These are phyloP conservation scores for Myotis vivesi DNA, from an alignment of 2,797 vertebrate genomes.

Conservation along the genomic window DNA sequence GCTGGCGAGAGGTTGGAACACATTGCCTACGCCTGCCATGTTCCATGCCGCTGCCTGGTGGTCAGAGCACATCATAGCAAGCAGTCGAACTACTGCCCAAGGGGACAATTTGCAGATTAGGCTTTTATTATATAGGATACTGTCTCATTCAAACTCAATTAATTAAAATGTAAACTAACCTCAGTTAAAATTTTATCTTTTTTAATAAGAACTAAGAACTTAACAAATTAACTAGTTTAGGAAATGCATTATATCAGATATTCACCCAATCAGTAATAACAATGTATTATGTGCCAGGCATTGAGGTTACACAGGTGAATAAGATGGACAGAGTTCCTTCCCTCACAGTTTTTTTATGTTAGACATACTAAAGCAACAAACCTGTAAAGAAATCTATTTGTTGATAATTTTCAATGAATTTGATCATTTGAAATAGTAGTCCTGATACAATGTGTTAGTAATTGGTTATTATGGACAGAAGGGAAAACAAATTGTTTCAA, in stretches of 20 bases:
- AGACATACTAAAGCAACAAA: background rate
- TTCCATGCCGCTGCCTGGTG: no score
- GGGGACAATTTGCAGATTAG: no score
- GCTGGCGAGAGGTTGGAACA: no score
- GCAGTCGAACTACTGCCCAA: no score
- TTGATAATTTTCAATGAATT: background rate
- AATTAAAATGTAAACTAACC: background rate
- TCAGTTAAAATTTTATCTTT: background rate
- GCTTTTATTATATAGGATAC: no score
- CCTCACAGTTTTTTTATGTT: background rate
- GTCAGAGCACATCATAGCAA: no score
- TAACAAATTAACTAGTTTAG: background rate
- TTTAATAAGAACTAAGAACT: background rate
- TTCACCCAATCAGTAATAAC: background rate
- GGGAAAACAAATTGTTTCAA: background rate
- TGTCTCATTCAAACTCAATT: background rate
- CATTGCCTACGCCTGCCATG: no score
- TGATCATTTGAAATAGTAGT: background rate
- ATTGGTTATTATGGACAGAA: background rate
- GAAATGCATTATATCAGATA: background rate
- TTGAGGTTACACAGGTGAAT: background rate
- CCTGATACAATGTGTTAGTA: background rate
- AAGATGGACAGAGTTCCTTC: background rate
- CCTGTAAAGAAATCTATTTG: background rate
- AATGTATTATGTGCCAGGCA: background rate